Evolutionary conservation across 92 coral and sea anemone species (phyloP).

Genomic region (Palythoa heliodiscus): DNA sequence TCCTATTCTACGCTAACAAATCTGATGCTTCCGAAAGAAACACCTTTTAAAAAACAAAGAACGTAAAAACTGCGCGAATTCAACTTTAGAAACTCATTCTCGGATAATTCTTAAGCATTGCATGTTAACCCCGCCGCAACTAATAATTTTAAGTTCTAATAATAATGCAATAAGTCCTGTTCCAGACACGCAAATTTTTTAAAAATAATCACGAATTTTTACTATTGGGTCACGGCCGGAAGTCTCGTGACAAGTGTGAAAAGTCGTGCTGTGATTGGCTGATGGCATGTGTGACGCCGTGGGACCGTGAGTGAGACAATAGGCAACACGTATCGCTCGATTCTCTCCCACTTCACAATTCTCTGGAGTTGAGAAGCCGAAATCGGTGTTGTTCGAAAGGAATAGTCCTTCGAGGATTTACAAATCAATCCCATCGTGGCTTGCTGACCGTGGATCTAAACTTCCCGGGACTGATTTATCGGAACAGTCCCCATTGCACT

Average conservation of each 20-base stretch:
- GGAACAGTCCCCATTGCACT: slow-evolving; percentile 92
- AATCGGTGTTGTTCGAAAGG: slow-evolving; percentile 34
- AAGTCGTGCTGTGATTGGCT: slow-evolving; percentile 66
- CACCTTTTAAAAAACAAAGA: too few species aligned
- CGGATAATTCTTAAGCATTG: too few species aligned
- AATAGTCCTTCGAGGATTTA: slow-evolving; percentile 39
- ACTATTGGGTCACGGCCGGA: slow-evolving; percentile 11
- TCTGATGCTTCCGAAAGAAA: too few species aligned
- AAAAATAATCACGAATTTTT: too few species aligned
- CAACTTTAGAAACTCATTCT: too few species aligned
- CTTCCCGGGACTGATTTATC: slow-evolving; percentile 91
- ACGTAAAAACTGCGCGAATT: too few species aligned
- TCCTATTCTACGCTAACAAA: too few species aligned
- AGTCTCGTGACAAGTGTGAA: slow-evolving; percentile 36
- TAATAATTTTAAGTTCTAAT: too few species aligned
- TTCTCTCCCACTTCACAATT: slow-evolving; percentile 28
- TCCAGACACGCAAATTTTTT: too few species aligned
- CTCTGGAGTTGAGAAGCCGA: slow-evolving; percentile 30
- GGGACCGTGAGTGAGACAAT: slow-evolving; percentile 20
- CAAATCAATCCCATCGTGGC: slow-evolving; percentile 72
- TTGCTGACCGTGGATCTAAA: slow-evolving; percentile 80
- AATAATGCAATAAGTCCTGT: too few species aligned
- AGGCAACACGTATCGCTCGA: slow-evolving; percentile 14
- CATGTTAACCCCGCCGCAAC: too few species aligned
- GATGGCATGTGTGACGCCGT: slow-evolving; percentile 33